These are phyloP conservation scores for Leucoraja ocellata DNA, from an alignment of 2,797 vertebrate species.

Conservation along the genomic window DNA sequence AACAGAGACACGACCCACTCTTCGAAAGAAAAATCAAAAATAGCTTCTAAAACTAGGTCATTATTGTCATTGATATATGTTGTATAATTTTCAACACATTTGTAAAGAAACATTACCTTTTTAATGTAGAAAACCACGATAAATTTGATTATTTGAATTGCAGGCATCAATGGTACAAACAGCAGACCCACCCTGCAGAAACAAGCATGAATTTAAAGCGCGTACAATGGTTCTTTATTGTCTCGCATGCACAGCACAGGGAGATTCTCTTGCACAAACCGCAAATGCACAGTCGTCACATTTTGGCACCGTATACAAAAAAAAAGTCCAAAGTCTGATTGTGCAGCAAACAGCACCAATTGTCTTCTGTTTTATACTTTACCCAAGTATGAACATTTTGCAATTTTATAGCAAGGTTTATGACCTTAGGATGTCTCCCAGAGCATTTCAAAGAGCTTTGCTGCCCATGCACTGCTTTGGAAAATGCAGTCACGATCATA, in stretches of 20 bases:
- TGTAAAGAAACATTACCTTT: constrained; percentile 61
- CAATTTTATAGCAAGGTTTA: too few species aligned
- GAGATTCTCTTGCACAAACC: too few species aligned
- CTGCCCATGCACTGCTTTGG: too few species aligned
- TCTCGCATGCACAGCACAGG: too few species aligned
- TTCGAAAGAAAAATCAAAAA: background rate
- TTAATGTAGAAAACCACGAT: constrained; percentile 83
- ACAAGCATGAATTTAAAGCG: background rate
- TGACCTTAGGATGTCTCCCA: too few species aligned
- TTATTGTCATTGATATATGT: background rate
- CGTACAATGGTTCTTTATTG: too few species aligned
- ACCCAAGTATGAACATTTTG: background rate
- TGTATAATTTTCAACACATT: background rate
- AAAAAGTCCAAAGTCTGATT: background rate
- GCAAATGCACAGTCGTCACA: too few species aligned
- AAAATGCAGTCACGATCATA: too few species aligned
- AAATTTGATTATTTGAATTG: constrained; percentile 75
- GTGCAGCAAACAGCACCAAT: background rate
- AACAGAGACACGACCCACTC: too few species aligned
- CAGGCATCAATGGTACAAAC: constrained; percentile 77
- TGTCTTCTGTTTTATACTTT: background rate
- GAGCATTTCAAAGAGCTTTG: too few species aligned
- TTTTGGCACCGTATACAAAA: too few species aligned
- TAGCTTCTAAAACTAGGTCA: background rate
- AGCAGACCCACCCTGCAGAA: constrained; percentile 74